Evolutionary conservation across 2,888 invertebrate genomes (phyloP), one percentile per base, ranked within the genome.

Genomic region (Hydraecia micacea): DNA sequence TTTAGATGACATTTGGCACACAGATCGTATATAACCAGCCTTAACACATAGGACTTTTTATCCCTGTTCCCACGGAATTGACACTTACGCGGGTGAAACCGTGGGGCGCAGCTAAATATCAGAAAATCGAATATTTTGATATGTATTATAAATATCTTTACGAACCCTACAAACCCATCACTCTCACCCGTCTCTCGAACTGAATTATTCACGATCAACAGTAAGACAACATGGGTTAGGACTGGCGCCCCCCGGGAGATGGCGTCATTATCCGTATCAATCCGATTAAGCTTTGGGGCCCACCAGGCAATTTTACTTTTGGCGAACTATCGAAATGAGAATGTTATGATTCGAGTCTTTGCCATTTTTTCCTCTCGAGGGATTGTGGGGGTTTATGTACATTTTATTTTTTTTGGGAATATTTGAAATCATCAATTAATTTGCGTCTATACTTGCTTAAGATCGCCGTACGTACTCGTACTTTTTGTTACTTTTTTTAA

Each of bases 261-360:
- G 69, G 73, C 67, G 78, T 84, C 73, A 84, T 87, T 86, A 86
- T 86, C 74, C 67, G 76, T 67, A 87, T 81, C 84, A 84, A 84
- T 86, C 76, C 81, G 81, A 86, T 86, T 86, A 87, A 73, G 81
- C 87, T 75, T 75, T 28, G 69, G 87, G 67, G 77, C 39, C 72
- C 86, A 73, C 87, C 58, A 86, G 60, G 75, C 87, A 86, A 86
- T 86, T 86, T 84, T 84, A 86, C 78, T 86, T 86, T 78, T 52
- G 65, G 32, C 65, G 60, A 86, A 80, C 75, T 78, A 83, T 62
- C 28, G 52, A 67, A 83, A 71, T 36, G 73, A 85, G 67, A 72
- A 81, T 82, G 32, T 86, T 77, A 85, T 85, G 68, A 85, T 83
- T 80, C 11, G 7, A 58, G 25, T 55, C 39, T 80, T 72, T 55